Evolutionary conservation across 2,113 vertebrate genomes (phyloP), one percentile per base, ranked within the genome.

Genomic region (Glaucidium brasilianum): DNA sequence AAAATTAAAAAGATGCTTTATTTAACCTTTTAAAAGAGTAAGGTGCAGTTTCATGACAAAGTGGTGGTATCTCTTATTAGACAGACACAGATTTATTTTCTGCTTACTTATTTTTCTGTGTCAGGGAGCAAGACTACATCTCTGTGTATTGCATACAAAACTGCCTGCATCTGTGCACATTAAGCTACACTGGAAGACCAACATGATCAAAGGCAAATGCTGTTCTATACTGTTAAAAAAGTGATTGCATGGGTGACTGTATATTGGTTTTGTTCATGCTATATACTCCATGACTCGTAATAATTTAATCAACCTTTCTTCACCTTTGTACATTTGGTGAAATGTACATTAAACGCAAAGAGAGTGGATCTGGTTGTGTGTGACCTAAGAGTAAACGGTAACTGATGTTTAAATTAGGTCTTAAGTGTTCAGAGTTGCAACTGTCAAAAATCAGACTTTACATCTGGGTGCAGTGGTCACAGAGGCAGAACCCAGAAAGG

Each of bases 311-410:
- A 72, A 50, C n/a, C 96, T 96, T 98, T 98, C 92, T 98, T 96
- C 32, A 98, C 97, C 18, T 97, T 95, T 71, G 96, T 85, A 63
- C 97, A 98, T 45, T 97, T 97, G 32, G 94, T 97, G 97, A 98
- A 99, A 97, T n/a, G n/a, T n/a, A 97, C 92, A n/a, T 80, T 97
- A 89, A 86, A 98, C 98, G 56, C 98, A 96, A 97, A 98, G 97
- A 72, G 75, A 97, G 83, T 52, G 87, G 66, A 98, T 98, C 82
- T 97, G 71, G 63, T 98, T 98, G 93, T 97, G 97, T 94, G 88
- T 98, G 43, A 98, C 96, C 98, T 99, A 96, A 91, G 97, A 69
- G 85, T 60, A 52, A 73, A 25, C 94, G 15, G 10, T 34, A 41
- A 76, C 77, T 88, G 25, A 47, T 37, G 30, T 84, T 96, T 60